Evolutionary conservation across 2,888 invertebrate genomes (phyloP).

Genomic region (Philereme transversata): DNA sequence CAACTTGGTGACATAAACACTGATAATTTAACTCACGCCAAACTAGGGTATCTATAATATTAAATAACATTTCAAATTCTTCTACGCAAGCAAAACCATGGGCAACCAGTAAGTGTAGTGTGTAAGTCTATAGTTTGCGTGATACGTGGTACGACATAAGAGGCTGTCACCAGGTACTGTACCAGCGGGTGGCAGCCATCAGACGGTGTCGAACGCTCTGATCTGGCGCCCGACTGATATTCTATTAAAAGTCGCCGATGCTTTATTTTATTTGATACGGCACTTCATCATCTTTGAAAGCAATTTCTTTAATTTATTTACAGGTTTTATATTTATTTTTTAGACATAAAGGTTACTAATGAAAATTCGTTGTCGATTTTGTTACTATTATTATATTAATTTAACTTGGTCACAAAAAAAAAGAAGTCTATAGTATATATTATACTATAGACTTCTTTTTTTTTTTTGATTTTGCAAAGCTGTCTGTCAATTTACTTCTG

Average conservation of each 20-base stretch:
- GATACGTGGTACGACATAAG: slow-evolving; percentile 38
- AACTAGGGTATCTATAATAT: no score
- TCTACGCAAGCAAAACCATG: no score
- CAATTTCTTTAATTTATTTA: slow-evolving; percentile 18
- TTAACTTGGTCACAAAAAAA: no score
- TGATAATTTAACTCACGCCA: no score
- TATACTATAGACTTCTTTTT: no score
- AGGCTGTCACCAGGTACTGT: slow-evolving; percentile 52
- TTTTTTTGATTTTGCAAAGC: no score
- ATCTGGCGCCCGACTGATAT: slow-evolving; percentile 48
- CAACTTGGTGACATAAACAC: no score
- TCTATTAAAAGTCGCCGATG: slow-evolving; percentile 38
- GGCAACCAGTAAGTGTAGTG: no score
- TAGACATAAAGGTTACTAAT: not conserved
- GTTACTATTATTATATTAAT: not conserved
- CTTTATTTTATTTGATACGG: slow-evolving; percentile 39
- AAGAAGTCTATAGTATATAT: no score
- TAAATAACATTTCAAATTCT: no score
- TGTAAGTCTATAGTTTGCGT: slow-evolving; percentile 24
- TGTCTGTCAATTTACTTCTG: no score
- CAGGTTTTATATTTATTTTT: slow-evolving; percentile 5
- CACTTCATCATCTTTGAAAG: slow-evolving; percentile 33
- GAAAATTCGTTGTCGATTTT: no score
- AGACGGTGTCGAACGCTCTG: slow-evolving; percentile 43
- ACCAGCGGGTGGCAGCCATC: slow-evolving; percentile 54